Percentiles rank a stretch among this genome's conserved stretches.
Evolutionary conservation across 2,888 invertebrate genomes (phyloP).

Genomic region (Mellilla xanthometata): DNA sequence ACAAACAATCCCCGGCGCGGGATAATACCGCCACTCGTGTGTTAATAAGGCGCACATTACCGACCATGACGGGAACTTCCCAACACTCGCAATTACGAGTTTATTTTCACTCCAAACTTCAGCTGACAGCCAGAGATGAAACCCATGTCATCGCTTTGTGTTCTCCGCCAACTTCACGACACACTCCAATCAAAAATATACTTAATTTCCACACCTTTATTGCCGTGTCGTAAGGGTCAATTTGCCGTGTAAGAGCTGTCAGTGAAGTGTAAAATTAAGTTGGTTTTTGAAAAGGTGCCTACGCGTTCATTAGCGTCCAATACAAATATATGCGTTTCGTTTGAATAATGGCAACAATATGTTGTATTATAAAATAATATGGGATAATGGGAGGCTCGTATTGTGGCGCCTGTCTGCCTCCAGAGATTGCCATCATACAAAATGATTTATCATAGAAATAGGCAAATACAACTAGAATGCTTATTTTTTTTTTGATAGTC

Average conservation of each 20-base stretch:
- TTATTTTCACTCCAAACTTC: conserved; percentile 75
- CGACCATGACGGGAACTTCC: conserved; percentile 58
- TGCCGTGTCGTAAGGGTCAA: conserved; percentile 32
- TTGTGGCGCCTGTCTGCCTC: conserved; percentile 39
- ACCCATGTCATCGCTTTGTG: conserved; percentile 71
- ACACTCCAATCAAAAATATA: conserved; percentile 8
- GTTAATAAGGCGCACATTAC: conserved; percentile 57
- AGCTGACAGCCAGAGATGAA: conserved; percentile 68
- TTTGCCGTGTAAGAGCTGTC: conserved; percentile 25
- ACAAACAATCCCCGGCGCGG: conserved; percentile 28
- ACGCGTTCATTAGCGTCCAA: conserved; percentile 77
- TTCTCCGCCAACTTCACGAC: conserved; percentile 36
- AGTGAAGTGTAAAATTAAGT: conserved; percentile 26
- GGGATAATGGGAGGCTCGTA: conserved; percentile 59
- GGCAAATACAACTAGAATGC: too few relatives aligned
- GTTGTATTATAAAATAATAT: conserved; percentile 73
- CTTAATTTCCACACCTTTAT: conserved; percentile 19
- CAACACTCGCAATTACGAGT: conserved; percentile 66
- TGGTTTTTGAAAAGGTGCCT: conserved; percentile 59
- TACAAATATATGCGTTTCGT: conserved; percentile 61
- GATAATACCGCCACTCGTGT: conserved; percentile 39
- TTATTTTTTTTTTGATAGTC: too few relatives aligned
- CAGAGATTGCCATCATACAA: too few relatives aligned
- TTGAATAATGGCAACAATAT: conserved; percentile 68
- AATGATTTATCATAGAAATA: background rate